phyloP scores from a whole-genome alignment of 2,113 vertebrate genomes.

The Trachemys scripta region DNA sequence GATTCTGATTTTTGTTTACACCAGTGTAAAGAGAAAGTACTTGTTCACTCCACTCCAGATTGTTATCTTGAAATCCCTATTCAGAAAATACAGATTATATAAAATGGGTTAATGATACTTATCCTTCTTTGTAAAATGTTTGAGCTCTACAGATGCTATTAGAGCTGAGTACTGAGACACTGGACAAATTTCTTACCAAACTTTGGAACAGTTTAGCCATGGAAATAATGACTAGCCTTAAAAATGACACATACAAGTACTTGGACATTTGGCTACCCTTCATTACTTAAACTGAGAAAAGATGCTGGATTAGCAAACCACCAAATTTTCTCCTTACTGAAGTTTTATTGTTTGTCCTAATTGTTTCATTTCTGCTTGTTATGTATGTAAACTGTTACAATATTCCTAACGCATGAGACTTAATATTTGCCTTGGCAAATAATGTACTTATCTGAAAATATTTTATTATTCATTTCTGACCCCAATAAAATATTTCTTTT shows the following conservation, averaged over 20 bases:
- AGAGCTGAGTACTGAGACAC: background rate
- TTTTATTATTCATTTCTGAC: background rate
- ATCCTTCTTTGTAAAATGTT: constrained; percentile 13
- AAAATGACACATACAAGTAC: background rate
- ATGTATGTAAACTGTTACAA: background rate
- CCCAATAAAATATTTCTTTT: background rate
- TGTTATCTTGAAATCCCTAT: background rate
- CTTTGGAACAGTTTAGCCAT: constrained; percentile 9
- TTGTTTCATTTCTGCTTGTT: background rate
- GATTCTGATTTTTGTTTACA: constrained; percentile 6
- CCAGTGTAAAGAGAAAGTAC: background rate
- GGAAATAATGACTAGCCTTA: background rate
- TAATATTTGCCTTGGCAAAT: background rate
- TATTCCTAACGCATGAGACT: background rate
- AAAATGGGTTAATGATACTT: background rate
- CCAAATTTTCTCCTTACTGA: background rate
- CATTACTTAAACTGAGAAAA: background rate
- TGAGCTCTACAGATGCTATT: background rate
- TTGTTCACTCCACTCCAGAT: background rate
- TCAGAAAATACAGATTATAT: background rate
- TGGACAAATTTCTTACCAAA: constrained; percentile 5
- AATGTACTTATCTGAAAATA: background rate
- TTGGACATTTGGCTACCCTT: background rate
- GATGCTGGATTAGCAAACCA: background rate
- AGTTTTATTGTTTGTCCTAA: background rate